Evolutionary conservation across 2,113 vertebrate species (phyloP).

Genomic region (Burhinus oedicnemus): DNA sequence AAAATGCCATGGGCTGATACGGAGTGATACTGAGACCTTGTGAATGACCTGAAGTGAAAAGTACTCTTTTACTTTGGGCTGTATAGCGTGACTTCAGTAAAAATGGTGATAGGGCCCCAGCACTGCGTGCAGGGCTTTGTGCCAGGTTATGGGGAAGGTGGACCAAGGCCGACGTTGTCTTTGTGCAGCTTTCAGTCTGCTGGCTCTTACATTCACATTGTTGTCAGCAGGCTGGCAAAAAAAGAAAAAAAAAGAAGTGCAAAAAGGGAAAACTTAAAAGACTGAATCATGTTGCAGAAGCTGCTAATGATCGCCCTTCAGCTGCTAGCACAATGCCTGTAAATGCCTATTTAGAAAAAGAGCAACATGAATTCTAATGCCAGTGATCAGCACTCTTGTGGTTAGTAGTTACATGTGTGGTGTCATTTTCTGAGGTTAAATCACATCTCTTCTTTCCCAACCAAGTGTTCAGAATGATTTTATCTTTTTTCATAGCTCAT

Average conservation of each 20-base stretch:
- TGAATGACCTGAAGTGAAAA: background rate
- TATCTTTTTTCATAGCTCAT: background rate
- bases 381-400: slow-evolving; percentile 57
- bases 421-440: slow-evolving; percentile 46
- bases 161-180: background rate
- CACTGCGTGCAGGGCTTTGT: background rate
- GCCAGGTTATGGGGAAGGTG: background rate
- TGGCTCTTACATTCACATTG: slow-evolving; percentile 17
- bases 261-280: slow-evolving; percentile 62
- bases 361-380: slow-evolving; percentile 71
- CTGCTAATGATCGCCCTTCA: slow-evolving; percentile 72
- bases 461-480: slow-evolving; percentile 26
- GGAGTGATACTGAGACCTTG: background rate
- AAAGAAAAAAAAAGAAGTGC: background rate
- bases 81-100: background rate
- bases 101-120: background rate
- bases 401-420: slow-evolving; percentile 39
- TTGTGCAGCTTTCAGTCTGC: background rate
- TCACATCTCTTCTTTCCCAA: slow-evolving; percentile 8
- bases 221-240: slow-evolving; percentile 51
- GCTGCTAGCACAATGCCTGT: slow-evolving; percentile 72
- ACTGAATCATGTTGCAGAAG: slow-evolving; percentile 64
- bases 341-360: slow-evolving; percentile 74
- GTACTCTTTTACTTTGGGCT: background rate
- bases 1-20: background rate